Conservation (phyloP, 1,140 invertebrate species). For the Drosophila jambulina region DNA sequence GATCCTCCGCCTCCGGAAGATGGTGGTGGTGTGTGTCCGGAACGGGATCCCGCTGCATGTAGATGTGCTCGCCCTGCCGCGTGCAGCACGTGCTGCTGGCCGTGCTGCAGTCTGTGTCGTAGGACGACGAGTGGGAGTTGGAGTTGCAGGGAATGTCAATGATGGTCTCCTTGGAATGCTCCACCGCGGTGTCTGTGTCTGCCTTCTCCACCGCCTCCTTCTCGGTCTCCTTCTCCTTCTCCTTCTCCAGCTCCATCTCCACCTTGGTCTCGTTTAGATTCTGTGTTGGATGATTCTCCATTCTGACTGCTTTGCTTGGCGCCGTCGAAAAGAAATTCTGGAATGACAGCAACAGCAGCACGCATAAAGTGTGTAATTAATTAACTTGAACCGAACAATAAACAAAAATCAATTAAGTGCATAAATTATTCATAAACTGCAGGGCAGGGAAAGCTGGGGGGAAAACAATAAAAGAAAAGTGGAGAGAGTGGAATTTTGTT, state of each 20-base stretch:
- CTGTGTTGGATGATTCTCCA: constrained; percentile 52
- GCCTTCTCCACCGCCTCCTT: constrained; percentile 4
- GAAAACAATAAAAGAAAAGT: constrained; percentile 5
- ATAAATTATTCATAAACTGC: constrained; percentile 80
- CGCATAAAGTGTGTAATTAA: constrained; percentile 70
- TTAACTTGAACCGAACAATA: constrained; percentile 69
- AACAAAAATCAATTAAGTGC: constrained; percentile 81
- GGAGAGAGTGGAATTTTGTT: constrained; percentile 47
- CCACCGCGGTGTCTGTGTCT: constrained; percentile 7
- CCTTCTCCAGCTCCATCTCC: constrained; percentile 33
- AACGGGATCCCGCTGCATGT: constrained; percentile 69
- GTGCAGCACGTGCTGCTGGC: constrained; percentile 82
- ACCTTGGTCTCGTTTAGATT: constrained; percentile 61
- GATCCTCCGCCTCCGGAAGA: constrained; percentile 48
- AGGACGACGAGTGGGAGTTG: constrained; percentile 62
- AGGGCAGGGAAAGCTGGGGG: constrained; percentile 5
- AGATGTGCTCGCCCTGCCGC: constrained; percentile 79
- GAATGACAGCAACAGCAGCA: constrained; percentile 22
- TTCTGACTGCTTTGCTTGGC: constrained; percentile 39
- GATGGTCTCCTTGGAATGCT: constrained; percentile 61
- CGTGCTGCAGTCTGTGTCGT: constrained; percentile 82
- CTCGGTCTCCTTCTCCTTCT: constrained; percentile 1
- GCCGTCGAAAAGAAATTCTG: constrained; percentile 45
- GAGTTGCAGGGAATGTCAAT: constrained; percentile 78
- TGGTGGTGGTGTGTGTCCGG: constrained; percentile 16